Conservation (phyloP, 2,113 vertebrate species). For the Actinemys pallida region DNA sequence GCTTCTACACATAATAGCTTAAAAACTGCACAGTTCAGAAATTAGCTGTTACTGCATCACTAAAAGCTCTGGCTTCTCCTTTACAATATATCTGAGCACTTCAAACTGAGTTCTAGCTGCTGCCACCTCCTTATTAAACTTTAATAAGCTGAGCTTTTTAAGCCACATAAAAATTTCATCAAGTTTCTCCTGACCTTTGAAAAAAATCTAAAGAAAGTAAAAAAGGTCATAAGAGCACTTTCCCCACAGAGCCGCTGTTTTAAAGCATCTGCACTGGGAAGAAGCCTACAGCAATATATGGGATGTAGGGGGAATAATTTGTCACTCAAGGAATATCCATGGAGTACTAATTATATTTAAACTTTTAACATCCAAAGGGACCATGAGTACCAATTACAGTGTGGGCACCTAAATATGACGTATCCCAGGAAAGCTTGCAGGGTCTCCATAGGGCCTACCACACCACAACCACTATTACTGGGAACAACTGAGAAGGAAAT, state of each 20-base stretch:
- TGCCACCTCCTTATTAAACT: conserved; percentile 81
- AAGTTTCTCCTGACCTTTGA: conserved; percentile 79
- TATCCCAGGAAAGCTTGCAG: conserved; percentile 48
- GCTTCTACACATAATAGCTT: background rate
- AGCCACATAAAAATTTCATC: conserved; percentile 86
- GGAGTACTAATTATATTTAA: conserved; percentile 49
- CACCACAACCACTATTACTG: conserved; percentile 49
- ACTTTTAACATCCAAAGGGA: conserved; percentile 30
- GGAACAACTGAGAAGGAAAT: conserved; percentile 60
- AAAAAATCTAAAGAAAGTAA: conserved; percentile 80
- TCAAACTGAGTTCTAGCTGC: conserved; percentile 67
- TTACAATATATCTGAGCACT: conserved; percentile 68
- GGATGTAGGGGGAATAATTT: conserved; percentile 32
- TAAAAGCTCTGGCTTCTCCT: conserved; percentile 59
- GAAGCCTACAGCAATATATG: conserved; percentile 27
- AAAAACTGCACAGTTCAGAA: background rate
- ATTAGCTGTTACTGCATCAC: conserved; percentile 34
- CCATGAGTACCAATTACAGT: conserved; percentile 45
- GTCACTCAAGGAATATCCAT: conserved; percentile 6
- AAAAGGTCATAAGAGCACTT: conserved; percentile 73
- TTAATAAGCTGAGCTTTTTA: conserved; percentile 85
- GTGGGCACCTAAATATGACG: conserved; percentile 61
- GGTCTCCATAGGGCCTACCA: background rate
- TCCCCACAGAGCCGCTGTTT: conserved; percentile 45
- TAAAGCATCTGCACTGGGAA: conserved; percentile 59